Evolutionary conservation across 2,113 vertebrate species (phyloP).

Genomic region (Rhinopithecus roxellana): DNA sequence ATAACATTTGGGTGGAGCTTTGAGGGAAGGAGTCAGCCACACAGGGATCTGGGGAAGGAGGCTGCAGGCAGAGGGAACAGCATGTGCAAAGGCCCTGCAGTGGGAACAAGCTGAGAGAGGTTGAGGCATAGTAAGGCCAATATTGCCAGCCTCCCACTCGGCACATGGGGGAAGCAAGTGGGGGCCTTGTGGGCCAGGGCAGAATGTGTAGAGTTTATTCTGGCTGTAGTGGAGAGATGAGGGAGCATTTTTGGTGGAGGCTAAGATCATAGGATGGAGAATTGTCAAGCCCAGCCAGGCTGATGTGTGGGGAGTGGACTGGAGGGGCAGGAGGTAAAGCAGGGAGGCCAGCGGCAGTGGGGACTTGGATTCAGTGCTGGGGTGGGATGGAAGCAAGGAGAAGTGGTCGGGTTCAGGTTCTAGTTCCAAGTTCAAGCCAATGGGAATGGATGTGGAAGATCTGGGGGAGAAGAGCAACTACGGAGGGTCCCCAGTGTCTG

Average conservation of each 20-base stretch:
- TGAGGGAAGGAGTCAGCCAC: not conserved
- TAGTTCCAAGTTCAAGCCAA: not conserved
- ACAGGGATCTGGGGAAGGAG: not conserved
- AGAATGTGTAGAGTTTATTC: no score
- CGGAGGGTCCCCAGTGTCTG: not conserved
- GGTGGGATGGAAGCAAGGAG: not conserved
- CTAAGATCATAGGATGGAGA: rapidly evolving
- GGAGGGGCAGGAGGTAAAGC: not conserved
- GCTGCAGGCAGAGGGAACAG: not conserved
- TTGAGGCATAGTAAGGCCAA: not conserved
- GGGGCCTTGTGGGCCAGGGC: not conserved
- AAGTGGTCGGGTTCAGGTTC: not conserved
- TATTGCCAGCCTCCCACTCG: no score
- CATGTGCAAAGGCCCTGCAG: not conserved
- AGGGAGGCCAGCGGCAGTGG: not conserved
- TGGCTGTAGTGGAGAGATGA: not conserved
- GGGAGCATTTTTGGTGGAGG: not conserved
- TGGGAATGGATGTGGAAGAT: not conserved
- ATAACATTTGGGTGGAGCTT: not conserved
- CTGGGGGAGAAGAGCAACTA: no score
- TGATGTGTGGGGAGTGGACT: no score
- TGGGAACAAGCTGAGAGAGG: not conserved
- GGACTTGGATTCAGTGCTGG: not conserved
- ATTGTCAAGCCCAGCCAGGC: not conserved
- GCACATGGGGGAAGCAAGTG: not conserved